A percentile compares a stretch with the other conserved stretches of the same genome.
Evolutionary conservation across 2,113 vertebrate species (phyloP).

Genomic region (Todiramphus saurophagus): DNA sequence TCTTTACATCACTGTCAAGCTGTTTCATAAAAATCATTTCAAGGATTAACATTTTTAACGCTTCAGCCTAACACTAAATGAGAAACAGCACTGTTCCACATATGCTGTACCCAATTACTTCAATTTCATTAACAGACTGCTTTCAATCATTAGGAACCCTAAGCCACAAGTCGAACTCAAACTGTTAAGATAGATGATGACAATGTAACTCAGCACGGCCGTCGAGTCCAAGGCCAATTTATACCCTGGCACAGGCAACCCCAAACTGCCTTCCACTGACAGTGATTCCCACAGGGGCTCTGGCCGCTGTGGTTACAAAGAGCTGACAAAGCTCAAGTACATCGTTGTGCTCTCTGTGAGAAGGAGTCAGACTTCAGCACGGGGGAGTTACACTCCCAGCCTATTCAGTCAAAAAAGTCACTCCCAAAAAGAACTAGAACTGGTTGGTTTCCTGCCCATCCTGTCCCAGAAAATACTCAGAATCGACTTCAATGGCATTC

Average conservation of each 20-base stretch:
- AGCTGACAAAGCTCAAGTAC: constrained; percentile 12
- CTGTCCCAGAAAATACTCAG: background rate
- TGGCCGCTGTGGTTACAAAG: background rate
- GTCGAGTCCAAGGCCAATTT: background rate
- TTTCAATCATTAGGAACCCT: background rate
- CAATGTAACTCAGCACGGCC: background rate
- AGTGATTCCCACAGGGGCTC: background rate
- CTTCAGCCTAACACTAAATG: background rate
- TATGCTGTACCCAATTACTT: background rate
- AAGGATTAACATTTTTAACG: background rate
- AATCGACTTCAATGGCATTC: background rate
- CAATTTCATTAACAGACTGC: background rate
- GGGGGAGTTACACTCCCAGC: background rate
- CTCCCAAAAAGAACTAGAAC: background rate
- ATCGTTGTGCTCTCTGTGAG: background rate
- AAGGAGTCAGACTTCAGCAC: background rate
- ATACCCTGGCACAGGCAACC: background rate
- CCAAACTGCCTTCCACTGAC: background rate
- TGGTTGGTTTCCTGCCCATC: background rate
- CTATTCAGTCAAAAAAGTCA: background rate
- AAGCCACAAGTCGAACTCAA: background rate
- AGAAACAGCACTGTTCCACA: background rate
- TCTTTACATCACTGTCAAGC: background rate
- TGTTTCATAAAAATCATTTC: background rate
- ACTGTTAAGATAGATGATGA: background rate